Evolutionary conservation across 2,113 vertebrate species (phyloP).

Genomic region (Vulpes ferrilata): DNA sequence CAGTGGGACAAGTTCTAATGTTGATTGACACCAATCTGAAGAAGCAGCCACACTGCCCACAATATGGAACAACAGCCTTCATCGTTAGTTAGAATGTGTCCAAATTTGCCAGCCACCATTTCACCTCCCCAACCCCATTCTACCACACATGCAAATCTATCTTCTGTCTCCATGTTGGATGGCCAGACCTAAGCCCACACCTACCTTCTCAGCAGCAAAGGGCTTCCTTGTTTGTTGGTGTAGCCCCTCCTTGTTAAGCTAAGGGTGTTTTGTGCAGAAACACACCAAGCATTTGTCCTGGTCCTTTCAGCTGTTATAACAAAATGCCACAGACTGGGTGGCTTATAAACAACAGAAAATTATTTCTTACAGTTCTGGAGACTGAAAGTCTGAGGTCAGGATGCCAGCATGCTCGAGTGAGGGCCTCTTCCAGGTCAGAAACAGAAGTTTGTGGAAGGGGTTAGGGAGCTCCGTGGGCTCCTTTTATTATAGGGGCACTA

Average conservation of each 20-base stretch:
- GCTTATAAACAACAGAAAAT: background rate
- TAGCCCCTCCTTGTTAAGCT: background rate
- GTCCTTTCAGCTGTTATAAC: background rate
- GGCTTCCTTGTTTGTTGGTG: background rate
- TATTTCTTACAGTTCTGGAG: background rate
- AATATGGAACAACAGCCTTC: rapidly evolving
- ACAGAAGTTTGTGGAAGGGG: background rate
- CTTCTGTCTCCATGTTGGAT: background rate
- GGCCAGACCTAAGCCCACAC: background rate
- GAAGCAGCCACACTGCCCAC: background rate
- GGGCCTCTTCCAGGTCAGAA: background rate
- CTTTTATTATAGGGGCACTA: background rate
- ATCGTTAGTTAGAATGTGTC: background rate
- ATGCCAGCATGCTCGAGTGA: too few species aligned
- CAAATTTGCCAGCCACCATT: background rate
- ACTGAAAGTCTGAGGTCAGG: background rate
- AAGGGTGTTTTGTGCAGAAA: background rate
- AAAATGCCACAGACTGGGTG: background rate
- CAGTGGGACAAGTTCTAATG: background rate
- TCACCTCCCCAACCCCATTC: background rate
- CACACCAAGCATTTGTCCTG: background rate
- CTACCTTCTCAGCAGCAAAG: background rate
- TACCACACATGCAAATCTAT: rapidly evolving
- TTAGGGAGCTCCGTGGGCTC: background rate
- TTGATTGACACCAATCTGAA: background rate